phyloP scores from a whole-genome alignment of 1,140 invertebrate genomes.

The Zelostemma sp. region DNA sequence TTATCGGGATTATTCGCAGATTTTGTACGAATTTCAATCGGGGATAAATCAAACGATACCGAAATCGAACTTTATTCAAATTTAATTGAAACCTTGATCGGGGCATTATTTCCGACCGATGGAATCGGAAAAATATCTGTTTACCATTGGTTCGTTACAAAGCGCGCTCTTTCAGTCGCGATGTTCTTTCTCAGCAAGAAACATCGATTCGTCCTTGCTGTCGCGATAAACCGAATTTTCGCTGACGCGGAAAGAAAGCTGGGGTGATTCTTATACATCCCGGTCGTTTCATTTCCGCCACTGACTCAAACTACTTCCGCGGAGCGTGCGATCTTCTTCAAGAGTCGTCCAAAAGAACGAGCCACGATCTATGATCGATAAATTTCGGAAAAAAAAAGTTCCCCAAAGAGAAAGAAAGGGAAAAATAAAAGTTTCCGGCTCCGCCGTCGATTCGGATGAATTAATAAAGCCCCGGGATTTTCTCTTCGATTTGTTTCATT shows the following conservation, averaged over 20 bases:
- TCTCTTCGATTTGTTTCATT: not conserved
- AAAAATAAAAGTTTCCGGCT: not conserved
- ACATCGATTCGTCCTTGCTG: constrained; percentile 28
- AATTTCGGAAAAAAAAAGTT: constrained; percentile 16
- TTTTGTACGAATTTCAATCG: no score
- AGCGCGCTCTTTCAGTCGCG: no score
- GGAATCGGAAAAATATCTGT: no score
- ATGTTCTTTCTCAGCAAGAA: constrained; percentile 11
- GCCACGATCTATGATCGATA: constrained; percentile 11
- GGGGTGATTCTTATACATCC: constrained; percentile 16
- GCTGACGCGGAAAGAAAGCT: constrained; percentile 9
- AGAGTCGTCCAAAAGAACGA: constrained; percentile 1
- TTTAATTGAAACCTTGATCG: no score
- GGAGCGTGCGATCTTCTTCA: not conserved
- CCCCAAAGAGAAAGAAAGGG: not conserved
- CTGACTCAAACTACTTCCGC: not conserved
- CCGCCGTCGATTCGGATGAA: not conserved
- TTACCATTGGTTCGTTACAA: no score
- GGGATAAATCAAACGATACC: no score
- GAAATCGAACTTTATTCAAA: no score
- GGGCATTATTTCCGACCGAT: no score
- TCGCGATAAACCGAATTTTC: constrained; percentile 36
- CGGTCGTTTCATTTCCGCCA: constrained; percentile 15
- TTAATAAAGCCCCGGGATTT: constrained; percentile 2
- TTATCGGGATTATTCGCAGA: no score